A percentile compares a stretch with the other conserved stretches of the same genome.
Conservation (phyloP, 2,888 invertebrate species). For the Drosophila paracracens region DNA sequence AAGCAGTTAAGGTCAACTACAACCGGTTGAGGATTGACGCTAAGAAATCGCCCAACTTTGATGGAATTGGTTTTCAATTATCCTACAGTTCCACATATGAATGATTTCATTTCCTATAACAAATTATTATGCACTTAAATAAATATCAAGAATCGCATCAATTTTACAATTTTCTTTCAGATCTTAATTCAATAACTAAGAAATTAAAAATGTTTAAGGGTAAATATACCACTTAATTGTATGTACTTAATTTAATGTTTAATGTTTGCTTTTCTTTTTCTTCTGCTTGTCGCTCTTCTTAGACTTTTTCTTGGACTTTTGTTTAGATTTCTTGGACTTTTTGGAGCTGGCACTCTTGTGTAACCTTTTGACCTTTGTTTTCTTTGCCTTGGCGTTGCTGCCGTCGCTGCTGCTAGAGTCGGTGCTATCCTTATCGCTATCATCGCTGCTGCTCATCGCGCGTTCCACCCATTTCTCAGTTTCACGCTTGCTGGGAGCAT, state of each 20-base stretch:
- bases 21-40: conserved; percentile 85
- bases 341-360: conserved; percentile 51
- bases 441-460: conserved; percentile 30
- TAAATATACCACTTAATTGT: too few species aligned
- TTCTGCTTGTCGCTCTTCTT: conserved; percentile 67
- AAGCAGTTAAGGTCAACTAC: conserved; percentile 80
- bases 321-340: conserved; percentile 60
- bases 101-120: background rate
- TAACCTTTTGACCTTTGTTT: conserved; percentile 44
- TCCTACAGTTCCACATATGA: conserved; percentile 12
- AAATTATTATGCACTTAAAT: background rate
- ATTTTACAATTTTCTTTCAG: background rate
- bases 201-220: too few species aligned
- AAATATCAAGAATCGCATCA: background rate
- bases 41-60: conserved; percentile 88
- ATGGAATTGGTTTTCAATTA: conserved; percentile 89
- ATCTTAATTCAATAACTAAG: background rate
- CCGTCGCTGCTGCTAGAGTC: conserved; percentile 27
- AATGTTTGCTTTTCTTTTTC: conserved; percentile 69
- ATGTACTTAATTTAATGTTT: conserved; percentile 18
- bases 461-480: conserved; percentile 63
- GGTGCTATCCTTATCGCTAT: conserved; percentile 64
- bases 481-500: conserved; percentile 52
- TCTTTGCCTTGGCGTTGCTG: conserved; percentile 21
- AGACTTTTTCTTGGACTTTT: conserved; percentile 64